Evolutionary conservation across 2,113 vertebrate species (phyloP).

Genomic region (Muscicapa adusta): DNA sequence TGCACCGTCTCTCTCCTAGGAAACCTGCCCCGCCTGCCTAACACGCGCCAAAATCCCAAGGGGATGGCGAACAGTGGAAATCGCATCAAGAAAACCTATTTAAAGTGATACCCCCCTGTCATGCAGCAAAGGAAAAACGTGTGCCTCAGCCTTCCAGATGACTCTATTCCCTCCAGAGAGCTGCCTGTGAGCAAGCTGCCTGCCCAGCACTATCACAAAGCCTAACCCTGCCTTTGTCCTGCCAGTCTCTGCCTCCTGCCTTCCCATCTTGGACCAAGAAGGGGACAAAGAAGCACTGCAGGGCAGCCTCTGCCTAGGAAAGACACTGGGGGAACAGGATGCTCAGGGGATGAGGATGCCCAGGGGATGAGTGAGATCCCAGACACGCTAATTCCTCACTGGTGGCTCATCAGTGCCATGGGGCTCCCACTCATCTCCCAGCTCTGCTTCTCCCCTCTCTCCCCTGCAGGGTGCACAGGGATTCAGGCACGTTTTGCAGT

Average conservation of each 20-base stretch:
- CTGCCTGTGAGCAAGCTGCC: not conserved
- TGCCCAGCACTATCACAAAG: not conserved
- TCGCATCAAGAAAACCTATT: not conserved
- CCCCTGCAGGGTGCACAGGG: not conserved
- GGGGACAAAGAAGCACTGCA: not conserved
- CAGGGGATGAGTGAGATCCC: accelerated
- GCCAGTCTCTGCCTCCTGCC: not conserved
- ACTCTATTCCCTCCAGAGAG: not conserved
- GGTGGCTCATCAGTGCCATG: accelerated
- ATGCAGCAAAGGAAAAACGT: not conserved
- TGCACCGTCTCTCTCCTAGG: not conserved
- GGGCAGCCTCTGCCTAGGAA: not conserved
- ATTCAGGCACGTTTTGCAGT: not conserved
- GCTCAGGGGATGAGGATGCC: not conserved
- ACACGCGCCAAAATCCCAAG: not conserved
- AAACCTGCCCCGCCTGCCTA: not conserved
- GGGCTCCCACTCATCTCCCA: not conserved
- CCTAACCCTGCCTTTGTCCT: not conserved
- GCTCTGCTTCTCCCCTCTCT: not conserved
- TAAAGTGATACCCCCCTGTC: not conserved
- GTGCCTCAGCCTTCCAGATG: not conserved
- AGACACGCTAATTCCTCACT: accelerated
- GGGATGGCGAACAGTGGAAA: not conserved
- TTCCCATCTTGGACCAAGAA: not conserved
- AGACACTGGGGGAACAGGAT: not conserved